Percentiles rank a stretch among this genome's conserved stretches.
Evolutionary conservation across 2,797 vertebrate genomes (phyloP).

Genomic region (Aphelocoma californica): DNA sequence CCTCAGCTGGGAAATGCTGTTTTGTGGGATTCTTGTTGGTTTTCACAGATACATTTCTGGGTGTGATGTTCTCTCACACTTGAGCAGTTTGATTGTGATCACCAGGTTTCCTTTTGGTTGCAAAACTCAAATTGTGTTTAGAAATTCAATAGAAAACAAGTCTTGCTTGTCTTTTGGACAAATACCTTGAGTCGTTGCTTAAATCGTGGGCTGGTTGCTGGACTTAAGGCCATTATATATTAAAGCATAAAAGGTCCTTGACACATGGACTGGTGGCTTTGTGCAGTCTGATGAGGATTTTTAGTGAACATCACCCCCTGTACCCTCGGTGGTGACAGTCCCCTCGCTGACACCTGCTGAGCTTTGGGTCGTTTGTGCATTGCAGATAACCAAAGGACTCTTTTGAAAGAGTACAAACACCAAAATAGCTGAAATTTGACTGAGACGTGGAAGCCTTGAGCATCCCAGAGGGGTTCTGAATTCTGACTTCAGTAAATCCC

Average conservation of each 20-base stretch:
- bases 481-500: neutral
- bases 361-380: neutral
- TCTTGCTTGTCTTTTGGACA: neutral
- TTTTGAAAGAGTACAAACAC: neutral
- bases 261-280: neutral
- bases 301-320: neutral
- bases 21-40: neutral
- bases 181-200: rapidly evolving
- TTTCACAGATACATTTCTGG: neutral
- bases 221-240: neutral
- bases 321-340: neutral
- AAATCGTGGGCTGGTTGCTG: neutral
- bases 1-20: neutral
- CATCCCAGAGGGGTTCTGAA: neutral
- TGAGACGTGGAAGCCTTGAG: neutral
- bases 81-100: too few relatives aligned
- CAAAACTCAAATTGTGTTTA: neutral
- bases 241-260: neutral
- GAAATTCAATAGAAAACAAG: neutral
- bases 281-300: neutral
- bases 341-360: neutral
- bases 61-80: rapidly evolving
- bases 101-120: neutral
- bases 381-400: neutral
- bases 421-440: neutral